A percentile compares a stretch with the other conserved stretches of the same genome.
Conservation (phyloP, 2,888 invertebrate species). For the Seira sanloemensis region DNA sequence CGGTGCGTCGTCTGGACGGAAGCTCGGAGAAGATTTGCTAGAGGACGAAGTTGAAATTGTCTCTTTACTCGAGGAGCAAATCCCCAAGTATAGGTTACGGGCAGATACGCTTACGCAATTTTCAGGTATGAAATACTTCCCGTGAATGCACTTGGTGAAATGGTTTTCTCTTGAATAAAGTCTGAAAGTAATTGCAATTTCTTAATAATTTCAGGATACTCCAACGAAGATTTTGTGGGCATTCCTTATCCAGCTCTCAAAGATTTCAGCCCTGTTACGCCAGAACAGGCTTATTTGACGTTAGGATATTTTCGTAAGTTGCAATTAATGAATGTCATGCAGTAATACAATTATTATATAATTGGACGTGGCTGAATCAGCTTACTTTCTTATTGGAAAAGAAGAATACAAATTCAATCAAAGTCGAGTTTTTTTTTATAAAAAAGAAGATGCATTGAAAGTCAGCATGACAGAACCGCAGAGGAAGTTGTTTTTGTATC, state of each 20-base stretch:
- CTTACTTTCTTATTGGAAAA: no score
- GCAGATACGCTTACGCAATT: slow-evolving; percentile 96
- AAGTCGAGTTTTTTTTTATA: no score
- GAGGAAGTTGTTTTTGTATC: no score
- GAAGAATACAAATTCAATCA: no score
- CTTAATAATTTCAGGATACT: slow-evolving; percentile 82
- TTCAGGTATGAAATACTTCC: slow-evolving; percentile 81
- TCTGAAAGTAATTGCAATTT: no score
- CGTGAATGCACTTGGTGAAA: neutral
- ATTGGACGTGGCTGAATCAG: no score
- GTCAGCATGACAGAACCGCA: no score
- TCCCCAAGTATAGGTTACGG: slow-evolving; percentile 94
- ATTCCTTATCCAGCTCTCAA: slow-evolving; percentile 90
- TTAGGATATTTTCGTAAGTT: slow-evolving; percentile 98
- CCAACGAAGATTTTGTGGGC: slow-evolving; percentile 91
- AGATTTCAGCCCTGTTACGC: slow-evolving; percentile 84
- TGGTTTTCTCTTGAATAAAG: no score
- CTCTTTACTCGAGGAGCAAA: slow-evolving; percentile 94
- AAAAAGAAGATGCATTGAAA: no score
- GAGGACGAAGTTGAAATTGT: slow-evolving; percentile 92
- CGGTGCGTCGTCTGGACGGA: slow-evolving; percentile 42
- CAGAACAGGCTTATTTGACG: slow-evolving; percentile 96
- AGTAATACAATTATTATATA: no score
- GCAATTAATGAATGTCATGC: no score
- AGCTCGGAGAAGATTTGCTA: slow-evolving; percentile 87